Evolutionary conservation across 2,888 invertebrate genomes (phyloP).

Genomic region (Entomobrya multifasciata): DNA sequence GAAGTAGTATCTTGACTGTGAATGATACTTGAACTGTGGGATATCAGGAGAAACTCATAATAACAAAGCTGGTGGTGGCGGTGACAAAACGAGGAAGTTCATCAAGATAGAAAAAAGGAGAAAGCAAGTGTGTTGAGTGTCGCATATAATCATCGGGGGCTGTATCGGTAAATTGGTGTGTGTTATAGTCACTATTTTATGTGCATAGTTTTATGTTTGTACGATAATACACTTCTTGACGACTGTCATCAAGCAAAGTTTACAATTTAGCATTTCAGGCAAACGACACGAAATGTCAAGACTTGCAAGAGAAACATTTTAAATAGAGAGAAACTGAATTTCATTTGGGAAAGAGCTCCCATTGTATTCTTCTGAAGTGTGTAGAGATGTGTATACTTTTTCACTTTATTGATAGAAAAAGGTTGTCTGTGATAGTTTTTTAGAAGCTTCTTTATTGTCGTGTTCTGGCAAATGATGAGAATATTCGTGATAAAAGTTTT

Average conservation of each 20-base stretch:
- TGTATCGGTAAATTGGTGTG: conserved; percentile 49
- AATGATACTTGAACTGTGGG: conserved; percentile 43
- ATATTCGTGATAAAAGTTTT: conserved; percentile 30
- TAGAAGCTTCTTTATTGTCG: background rate
- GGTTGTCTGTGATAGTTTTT: background rate
- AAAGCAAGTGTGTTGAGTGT: background rate
- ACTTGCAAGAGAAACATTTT: background rate
- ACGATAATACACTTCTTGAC: conserved; percentile 32
- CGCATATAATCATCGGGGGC: conserved; percentile 37
- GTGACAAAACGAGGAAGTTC: background rate
- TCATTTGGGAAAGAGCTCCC: too few relatives aligned
- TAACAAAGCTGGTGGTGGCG: background rate
- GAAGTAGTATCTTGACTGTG: conserved; percentile 16
- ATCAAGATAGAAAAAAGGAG: too few relatives aligned
- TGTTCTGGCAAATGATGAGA: background rate
- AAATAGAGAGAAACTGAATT: background rate
- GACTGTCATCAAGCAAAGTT: conserved; percentile 24
- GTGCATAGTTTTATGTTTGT: conserved; percentile 22
- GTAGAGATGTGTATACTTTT: background rate
- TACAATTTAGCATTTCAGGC: too few relatives aligned
- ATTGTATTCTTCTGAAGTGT: too few relatives aligned
- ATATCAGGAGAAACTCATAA: background rate
- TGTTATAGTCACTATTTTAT: background rate
- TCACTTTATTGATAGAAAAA: too few relatives aligned
- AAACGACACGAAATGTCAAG: conserved; percentile 23